Evolutionary conservation across 2,888 invertebrate genomes (phyloP), one percentile per base, ranked within the genome.

Genomic region (Anagyrus pseudococci): DNA sequence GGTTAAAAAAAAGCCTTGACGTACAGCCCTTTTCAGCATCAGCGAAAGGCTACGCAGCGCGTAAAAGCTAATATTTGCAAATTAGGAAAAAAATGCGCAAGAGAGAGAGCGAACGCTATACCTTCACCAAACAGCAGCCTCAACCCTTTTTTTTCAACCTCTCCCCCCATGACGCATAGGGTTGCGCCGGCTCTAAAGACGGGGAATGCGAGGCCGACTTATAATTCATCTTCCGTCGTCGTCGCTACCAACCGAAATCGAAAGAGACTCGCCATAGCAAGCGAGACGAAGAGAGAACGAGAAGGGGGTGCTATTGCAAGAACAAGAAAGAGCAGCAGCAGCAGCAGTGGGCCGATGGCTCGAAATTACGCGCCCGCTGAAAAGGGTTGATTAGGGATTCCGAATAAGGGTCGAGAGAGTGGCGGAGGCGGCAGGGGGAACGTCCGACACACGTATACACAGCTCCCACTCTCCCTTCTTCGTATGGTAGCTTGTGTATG

Each of bases 321-420:
- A 64, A 67, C 67, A 66, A 67, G 68, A 67, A 68, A 69, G 72
- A 69, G 62, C 68, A 62, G 61, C 50, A 53, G 59, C 50, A 50
- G 67, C n/a, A n/a, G n/a, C n/a, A n/a, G n/a, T n/a, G n/a, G n/a
- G n/a, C 55, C 70, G 67, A 70, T 70, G 69, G 69, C 52, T 73
- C 72, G 71, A 71, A 78, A 77, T 78, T 78, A 77, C 75, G 75
- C 75, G 75, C n/a, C n/a, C 75, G 79, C 75, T 80, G 80, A 80
- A 80, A 80, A 79, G 80, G 80, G 80, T 80, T 80, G 80, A 80
- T 80, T 80, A 79, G 78, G 78, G 79, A 78, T 77, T 75, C 76
- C 73, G 73, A 71, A 75, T 74, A 73, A 74, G 78, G 78, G 77
- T 76, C 73, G 76, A 75, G 71, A n/a, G n/a, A n/a, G n/a, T n/a